A percentile compares a stretch with the other conserved stretches of the same genome.
Conservation (phyloP, 2,113 vertebrate genomes). For the Oriolus oriolus region DNA sequence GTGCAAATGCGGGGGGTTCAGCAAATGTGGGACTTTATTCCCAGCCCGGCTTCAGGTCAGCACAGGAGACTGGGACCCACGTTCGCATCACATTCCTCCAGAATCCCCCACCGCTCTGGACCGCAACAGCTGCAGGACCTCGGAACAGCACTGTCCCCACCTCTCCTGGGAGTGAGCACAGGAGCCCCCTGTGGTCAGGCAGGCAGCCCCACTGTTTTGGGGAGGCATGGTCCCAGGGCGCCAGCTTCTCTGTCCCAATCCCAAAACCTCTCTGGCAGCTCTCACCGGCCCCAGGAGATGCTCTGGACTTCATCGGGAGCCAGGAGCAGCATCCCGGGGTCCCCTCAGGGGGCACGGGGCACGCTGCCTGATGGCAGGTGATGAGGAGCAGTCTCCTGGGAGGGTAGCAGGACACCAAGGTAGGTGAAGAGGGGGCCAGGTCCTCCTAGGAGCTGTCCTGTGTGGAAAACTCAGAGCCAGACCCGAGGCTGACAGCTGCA, state of each 20-base stretch:
- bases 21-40: not conserved
- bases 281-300: not conserved
- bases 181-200: not conserved
- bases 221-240: not conserved
- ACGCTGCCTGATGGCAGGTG: accelerated
- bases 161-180: not conserved
- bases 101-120: not conserved
- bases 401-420: not conserved
- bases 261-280: not conserved
- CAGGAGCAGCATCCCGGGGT: not conserved
- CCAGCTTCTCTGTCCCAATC: not conserved
- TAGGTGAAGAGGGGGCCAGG: not conserved
- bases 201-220: not conserved
- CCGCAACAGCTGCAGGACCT: not conserved
- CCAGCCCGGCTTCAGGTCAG: not conserved
- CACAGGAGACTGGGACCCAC: not conserved
- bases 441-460: not conserved
- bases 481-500: not conserved
- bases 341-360: not conserved
- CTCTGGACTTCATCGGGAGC: not conserved
- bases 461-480: not conserved
- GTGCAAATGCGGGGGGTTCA: not conserved
- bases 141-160: accelerated
- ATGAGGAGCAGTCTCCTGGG: not conserved
- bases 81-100: not conserved